A percentile compares a stretch with the other conserved stretches of the same genome.
phyloP scores from a whole-genome alignment of 2,888 invertebrate genomes.

The Lepidochrysops patricia region DNA sequence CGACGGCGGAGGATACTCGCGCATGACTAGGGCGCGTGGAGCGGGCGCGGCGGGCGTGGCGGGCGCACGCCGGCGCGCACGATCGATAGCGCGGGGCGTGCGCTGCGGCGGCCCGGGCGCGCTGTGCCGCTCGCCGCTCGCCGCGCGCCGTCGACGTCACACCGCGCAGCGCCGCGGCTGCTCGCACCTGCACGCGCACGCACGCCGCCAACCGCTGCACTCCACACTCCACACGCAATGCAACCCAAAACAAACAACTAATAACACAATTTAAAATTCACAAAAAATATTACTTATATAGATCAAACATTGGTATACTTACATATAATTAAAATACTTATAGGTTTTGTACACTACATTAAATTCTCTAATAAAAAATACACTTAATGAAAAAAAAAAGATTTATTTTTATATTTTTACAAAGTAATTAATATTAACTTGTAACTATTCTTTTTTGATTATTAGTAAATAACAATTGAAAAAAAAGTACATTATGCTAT shows the following conservation, averaged over 20 bases:
- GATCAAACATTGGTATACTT: no score
- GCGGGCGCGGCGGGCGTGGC: slow-evolving; percentile 30
- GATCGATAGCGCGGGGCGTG: slow-evolving; percentile 44
- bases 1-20: slow-evolving; percentile 45
- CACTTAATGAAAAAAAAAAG: no score
- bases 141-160: slow-evolving; percentile 49
- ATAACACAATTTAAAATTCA: not conserved
- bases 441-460: no score
- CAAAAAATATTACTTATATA: not conserved
- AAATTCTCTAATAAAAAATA: no score
- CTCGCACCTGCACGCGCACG: not conserved
- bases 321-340: no score
- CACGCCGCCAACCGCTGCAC: not conserved
- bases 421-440: no score
- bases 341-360: no score
- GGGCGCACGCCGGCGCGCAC: slow-evolving; percentile 39
- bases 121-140: slow-evolving; percentile 31
- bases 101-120: slow-evolving; percentile 34
- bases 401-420: no score
- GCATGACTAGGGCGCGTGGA: slow-evolving; percentile 49
- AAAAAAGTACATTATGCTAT: no score
- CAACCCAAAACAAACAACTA: not conserved
- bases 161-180: not conserved
- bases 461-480: no score
- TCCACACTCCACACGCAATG: not conserved